phyloP scores from a whole-genome alignment of 2,797 vertebrate species.

The Catharus ustulatus region DNA sequence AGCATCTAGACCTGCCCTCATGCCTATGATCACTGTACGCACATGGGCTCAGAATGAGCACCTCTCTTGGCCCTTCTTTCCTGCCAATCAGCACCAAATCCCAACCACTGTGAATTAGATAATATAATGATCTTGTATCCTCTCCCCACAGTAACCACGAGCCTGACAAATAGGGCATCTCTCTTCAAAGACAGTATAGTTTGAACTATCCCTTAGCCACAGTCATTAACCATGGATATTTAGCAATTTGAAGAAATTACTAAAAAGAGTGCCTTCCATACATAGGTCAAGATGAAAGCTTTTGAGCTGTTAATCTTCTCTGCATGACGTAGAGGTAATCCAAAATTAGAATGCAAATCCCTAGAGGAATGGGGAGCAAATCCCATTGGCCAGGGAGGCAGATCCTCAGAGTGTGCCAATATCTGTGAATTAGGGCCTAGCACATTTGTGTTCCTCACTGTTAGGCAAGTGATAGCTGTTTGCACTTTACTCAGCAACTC shows the following conservation, averaged over 20 bases:
- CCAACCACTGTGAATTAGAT: not conserved
- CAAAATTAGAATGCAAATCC: constrained; percentile 20
- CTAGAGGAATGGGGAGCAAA: not conserved
- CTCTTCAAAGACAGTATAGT: not conserved
- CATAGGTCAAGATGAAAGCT: not conserved
- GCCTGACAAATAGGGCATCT: not conserved
- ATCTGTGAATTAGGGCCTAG: not conserved
- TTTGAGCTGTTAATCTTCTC: constrained; percentile 13
- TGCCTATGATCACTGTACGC: fast-evolving
- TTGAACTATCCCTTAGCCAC: not conserved
- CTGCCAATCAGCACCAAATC: not conserved
- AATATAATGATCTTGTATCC: not conserved
- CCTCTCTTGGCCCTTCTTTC: not conserved
- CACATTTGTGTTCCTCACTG: fast-evolving
- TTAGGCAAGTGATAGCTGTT: not conserved
- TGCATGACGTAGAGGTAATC: not conserved
- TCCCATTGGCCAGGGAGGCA: not conserved
- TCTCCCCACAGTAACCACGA: not conserved
- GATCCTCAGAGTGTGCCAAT: fast-evolving
- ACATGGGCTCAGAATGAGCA: not conserved
- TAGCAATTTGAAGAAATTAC: not conserved
- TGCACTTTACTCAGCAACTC: not conserved
- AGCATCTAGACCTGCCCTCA: not conserved
- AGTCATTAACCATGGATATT: not conserved
- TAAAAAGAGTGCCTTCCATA: not conserved